These are phyloP conservation scores for Enteromius unitaeniatus DNA, from an alignment of 2,797 vertebrate species.

Conservation along the genomic window DNA sequence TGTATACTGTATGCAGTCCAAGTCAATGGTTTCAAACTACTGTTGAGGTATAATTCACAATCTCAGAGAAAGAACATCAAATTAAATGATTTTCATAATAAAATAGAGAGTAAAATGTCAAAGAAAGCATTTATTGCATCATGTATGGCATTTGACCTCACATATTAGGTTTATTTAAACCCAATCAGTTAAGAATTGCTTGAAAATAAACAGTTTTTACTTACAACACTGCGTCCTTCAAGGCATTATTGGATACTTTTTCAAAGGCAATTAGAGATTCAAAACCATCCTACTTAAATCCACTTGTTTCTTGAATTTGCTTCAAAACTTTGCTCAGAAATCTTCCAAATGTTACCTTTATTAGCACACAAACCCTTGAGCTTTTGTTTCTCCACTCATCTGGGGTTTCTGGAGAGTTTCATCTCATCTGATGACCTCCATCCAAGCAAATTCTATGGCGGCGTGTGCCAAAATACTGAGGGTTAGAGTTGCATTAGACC, in stretches of 20 bases:
- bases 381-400: not conserved
- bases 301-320: not conserved
- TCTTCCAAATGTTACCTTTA: not conserved
- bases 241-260: not conserved
- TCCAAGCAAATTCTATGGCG: not conserved
- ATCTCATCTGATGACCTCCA: conserved; percentile 12
- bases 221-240: not conserved
- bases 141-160: not conserved
- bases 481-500: conserved; percentile 4
- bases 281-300: not conserved
- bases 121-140: not conserved
- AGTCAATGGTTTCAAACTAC: not conserved
- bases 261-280: not conserved
- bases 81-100: not conserved
- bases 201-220: not conserved
- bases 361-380: conserved; percentile 5
- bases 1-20: not conserved
- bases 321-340: not conserved
- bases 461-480: not conserved
- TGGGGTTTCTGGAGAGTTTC: not conserved
- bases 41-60: not conserved
- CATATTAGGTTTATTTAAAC: not conserved
- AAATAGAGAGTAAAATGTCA: not conserved
- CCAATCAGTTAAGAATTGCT: not conserved
- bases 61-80: not conserved